phyloP scores from a whole-genome alignment of 2,797 vertebrate species.

The Gymnopithys bicolor region DNA sequence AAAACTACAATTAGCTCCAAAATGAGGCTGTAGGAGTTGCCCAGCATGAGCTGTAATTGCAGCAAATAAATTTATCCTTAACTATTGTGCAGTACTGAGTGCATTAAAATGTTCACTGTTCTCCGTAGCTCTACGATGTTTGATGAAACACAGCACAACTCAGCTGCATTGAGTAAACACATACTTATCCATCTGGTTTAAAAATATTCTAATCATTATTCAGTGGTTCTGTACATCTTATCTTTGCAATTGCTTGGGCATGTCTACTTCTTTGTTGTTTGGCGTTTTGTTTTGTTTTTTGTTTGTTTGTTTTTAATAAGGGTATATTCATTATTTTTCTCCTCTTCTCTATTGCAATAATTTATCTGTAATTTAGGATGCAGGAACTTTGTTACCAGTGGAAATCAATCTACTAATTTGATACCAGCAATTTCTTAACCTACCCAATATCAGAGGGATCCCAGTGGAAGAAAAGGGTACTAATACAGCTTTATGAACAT shows the following conservation, averaged over 20 bases:
- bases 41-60: constrained; percentile 6
- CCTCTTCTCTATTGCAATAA: neutral
- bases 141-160: neutral
- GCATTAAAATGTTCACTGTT: neutral
- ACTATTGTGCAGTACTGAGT: neutral
- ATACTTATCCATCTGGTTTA: neutral
- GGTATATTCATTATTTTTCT: neutral
- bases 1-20: neutral
- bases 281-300: neutral
- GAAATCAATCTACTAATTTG: constrained; percentile 25
- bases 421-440: neutral
- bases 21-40: neutral
- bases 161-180: neutral
- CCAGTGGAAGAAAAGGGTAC: neutral
- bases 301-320: neutral
- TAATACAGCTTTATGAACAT: constrained; percentile 5
- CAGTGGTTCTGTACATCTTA: neutral
- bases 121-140: neutral
- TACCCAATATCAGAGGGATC: neutral
- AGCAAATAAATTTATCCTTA: constrained; percentile 18
- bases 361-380: neutral
- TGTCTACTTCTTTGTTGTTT: neutral
- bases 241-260: neutral
- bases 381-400: neutral
- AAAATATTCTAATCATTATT: neutral